Base-by-base conservation (phyloP, 2,797 vertebrate species). In the Microctenopoma lineatum region DNA sequence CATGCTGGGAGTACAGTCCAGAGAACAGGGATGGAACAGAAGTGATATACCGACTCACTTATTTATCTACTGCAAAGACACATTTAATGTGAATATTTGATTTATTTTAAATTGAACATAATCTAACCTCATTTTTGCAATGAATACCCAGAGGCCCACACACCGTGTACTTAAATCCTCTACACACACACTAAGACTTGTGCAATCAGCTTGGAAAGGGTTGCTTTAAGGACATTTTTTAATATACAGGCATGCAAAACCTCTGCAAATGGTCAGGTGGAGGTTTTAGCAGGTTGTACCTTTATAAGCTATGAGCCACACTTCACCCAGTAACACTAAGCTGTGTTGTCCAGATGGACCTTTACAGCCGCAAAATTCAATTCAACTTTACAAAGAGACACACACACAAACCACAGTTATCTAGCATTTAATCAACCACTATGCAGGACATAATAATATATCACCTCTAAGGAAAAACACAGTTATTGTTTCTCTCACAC, bases 281-380 rank as follows among this genome's bases (percentile, higher is more conserved):
- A 65, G 67, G 66, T 58, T 79, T 61, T 44, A 75, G 48, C 1
- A 3, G 8, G 18, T 66, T 59, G 58, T 42, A 59, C 41, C 38
- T 77, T 70, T 68, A 59, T 7, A 55, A 70, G 38, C 47, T 73
- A 55, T 8, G 34, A 70, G 60, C 55, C 59, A 75, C 29, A 66
- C 70, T 70, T 84, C 29, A 66, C 70, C 68, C 82, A 3, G 55
- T 50, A 29, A 66, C 69, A 72, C 44, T 77, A 76, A 84, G 75
- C 73, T 61, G 66, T 60, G 29, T 11, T 48, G 56, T 81, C 66
- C 78, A 78, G 75, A 74, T 77, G 60, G 55, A 53, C 21, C 41
- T 65, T 77, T 60, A 53, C 52, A 68, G 66, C 42, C 58, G 68
- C 63, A 75, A 62, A 78, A 83, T 82, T 84, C 53, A 81, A 80